Percentiles rank a stretch among this genome's conserved stretches.
phyloP scores from a whole-genome alignment of 2,797 vertebrate species.

The Pteropus rufus region DNA sequence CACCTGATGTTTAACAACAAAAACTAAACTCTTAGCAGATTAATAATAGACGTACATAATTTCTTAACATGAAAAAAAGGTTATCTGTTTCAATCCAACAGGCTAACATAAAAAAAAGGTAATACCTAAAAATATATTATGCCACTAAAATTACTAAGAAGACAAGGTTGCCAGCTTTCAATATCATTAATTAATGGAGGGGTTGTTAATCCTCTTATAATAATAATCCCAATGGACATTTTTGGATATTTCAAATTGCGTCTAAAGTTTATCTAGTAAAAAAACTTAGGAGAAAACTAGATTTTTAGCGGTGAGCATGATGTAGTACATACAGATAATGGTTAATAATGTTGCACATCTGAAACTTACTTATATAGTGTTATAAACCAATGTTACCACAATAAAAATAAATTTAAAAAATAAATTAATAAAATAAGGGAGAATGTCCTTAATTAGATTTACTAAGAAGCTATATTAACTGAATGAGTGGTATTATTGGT shows the following conservation, averaged over 20 bases:
- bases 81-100: not conserved
- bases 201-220: not conserved
- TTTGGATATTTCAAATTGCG: not conserved
- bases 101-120: not conserved
- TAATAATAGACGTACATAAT: not conserved
- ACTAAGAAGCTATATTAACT: not conserved
- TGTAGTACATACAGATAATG: no score
- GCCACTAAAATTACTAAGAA: not conserved
- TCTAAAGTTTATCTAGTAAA: not conserved
- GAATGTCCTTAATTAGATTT: not conserved
- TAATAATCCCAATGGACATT: not conserved
- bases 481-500: not conserved
- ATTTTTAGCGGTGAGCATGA: no score
- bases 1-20: not conserved
- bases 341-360: no score
- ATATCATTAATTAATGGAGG: not conserved
- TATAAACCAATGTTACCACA: no score
- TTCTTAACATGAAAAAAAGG: not conserved
- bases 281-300: no score
- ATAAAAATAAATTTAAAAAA: no score
- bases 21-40: not conserved
- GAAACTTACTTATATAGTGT: no score
- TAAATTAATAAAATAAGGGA: not conserved
- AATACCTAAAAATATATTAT: not conserved
- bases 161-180: not conserved